Percentiles rank a stretch among this genome's conserved stretches.
phyloP scores from a whole-genome alignment of 2,888 invertebrate species.

The Perdita meconis region DNA sequence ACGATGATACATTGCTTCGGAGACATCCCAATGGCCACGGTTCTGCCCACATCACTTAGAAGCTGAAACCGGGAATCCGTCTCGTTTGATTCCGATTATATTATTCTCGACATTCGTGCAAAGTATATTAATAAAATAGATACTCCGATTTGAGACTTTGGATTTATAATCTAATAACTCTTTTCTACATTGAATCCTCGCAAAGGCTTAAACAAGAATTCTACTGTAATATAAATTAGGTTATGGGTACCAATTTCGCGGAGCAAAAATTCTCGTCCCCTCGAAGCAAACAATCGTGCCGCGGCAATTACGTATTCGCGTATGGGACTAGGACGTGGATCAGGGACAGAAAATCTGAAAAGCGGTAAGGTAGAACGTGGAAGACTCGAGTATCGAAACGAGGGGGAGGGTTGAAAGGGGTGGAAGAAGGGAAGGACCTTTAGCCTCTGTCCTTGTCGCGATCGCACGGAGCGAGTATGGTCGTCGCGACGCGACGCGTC shows the following conservation, averaged over 20 bases:
- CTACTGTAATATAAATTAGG: not conserved
- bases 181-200: too few relatives aligned
- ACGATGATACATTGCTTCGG: slow-evolving; percentile 78
- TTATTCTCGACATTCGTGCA: slow-evolving; percentile 32
- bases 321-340: slow-evolving; percentile 30
- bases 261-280: too few relatives aligned
- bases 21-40: slow-evolving; percentile 69
- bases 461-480: slow-evolving; percentile 59
- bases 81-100: slow-evolving; percentile 43
- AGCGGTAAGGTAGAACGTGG: slow-evolving; percentile 14
- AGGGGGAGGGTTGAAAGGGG: slow-evolving; percentile 23
- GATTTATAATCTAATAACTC: too few relatives aligned
- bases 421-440: slow-evolving; percentile 48
- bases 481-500: slow-evolving; percentile 68
- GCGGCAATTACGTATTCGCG: slow-evolving; percentile 35
- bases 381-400: slow-evolving; percentile 35
- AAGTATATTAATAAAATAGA: slow-evolving; percentile 16
- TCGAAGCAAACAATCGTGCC: slow-evolving; percentile 10
- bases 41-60: slow-evolving; percentile 71
- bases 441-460: slow-evolving; percentile 58
- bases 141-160: too few relatives aligned
- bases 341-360: slow-evolving; percentile 13
- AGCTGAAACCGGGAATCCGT: slow-evolving; percentile 53
- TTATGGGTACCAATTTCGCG: not conserved
- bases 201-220: not conserved